These are phyloP conservation scores for Psittacula derbiana DNA, from an alignment of 2,797 vertebrate species.

Conservation along the genomic window DNA sequence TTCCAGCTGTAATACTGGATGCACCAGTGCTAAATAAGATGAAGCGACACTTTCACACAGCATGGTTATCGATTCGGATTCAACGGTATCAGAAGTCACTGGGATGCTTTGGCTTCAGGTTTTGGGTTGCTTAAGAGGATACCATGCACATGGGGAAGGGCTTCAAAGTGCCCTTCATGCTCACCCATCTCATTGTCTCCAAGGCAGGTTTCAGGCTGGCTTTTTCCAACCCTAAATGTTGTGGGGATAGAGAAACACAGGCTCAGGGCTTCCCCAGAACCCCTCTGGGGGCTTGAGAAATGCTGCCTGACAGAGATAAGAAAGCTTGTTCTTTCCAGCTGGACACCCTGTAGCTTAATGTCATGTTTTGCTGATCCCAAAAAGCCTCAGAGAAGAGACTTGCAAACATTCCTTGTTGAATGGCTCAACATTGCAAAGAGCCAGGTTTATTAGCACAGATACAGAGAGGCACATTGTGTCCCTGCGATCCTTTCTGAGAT, in stretches of 20 bases:
- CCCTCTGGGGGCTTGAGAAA: background rate
- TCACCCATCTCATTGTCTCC: background rate
- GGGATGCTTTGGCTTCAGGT: background rate
- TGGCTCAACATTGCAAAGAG: background rate
- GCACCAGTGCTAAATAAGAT: background rate
- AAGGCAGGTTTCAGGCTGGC: background rate
- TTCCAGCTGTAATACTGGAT: background rate
- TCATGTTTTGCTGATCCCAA: background rate
- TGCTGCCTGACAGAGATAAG: background rate
- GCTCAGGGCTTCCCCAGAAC: background rate
- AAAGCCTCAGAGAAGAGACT: background rate
- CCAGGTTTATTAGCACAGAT: background rate
- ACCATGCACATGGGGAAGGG: rapidly evolving
- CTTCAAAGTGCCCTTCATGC: background rate
- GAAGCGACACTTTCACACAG: background rate
- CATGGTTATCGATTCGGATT: rapidly evolving
- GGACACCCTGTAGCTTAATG: background rate
- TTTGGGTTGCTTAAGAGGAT: background rate
- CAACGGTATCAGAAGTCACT: background rate
- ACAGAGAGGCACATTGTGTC: background rate
- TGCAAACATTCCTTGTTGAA: background rate
- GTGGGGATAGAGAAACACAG: rapidly evolving
- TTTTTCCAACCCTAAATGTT: rapidly evolving
- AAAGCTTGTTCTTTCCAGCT: background rate
- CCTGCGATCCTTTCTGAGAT: background rate